phyloP scores from a whole-genome alignment of 2,888 invertebrate species.

The Drosophila falleni region DNA sequence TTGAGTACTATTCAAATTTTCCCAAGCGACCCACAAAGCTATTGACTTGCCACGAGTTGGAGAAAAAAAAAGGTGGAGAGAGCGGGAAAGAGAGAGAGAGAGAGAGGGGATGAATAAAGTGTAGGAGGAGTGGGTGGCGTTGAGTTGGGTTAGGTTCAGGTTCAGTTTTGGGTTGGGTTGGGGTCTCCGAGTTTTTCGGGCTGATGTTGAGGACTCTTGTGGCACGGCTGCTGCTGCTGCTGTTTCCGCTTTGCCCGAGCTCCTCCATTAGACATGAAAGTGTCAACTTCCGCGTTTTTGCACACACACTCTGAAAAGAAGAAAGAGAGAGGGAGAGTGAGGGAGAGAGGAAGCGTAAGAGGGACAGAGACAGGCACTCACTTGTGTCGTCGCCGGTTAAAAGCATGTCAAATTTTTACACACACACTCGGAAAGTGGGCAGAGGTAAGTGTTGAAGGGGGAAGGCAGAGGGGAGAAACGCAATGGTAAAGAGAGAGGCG shows the following conservation, averaged over 20 bases:
- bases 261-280: conserved; percentile 67
- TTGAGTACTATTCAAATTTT: conserved; percentile 41
- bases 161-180: neutral
- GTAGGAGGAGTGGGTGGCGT: neutral
- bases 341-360: neutral
- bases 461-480: neutral
- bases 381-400: conserved; percentile 63
- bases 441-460: conserved; percentile 6
- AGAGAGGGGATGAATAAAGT: neutral
- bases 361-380: conserved; percentile 21
- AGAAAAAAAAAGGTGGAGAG: neutral
- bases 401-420: conserved; percentile 79
- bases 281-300: conserved; percentile 64
- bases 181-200: conserved; percentile 1
- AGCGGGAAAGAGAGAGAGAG: neutral
- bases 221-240: conserved; percentile 34
- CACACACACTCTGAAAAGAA: conserved; percentile 33
- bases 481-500: neutral
- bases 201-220: conserved; percentile 36
- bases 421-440: conserved; percentile 58
- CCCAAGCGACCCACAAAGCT: conserved; percentile 31
- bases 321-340: neutral
- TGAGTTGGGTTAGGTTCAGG: conserved; percentile 1
- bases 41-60: conserved; percentile 17
- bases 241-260: conserved; percentile 56